Base-by-base conservation (phyloP, 1,140 invertebrate species). In the Theocolax elegans region DNA sequence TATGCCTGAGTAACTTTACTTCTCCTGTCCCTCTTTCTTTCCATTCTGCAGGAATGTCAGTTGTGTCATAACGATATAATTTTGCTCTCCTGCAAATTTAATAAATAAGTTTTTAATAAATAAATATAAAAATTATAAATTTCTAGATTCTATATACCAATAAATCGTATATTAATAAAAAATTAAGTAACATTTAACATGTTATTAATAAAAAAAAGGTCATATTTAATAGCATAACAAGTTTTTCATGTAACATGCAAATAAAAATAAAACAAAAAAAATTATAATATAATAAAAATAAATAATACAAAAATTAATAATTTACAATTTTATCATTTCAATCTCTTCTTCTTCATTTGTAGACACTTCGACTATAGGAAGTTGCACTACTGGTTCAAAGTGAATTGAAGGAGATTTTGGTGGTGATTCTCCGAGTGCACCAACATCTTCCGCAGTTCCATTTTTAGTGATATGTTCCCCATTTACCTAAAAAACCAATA, bases 21-120 rank as follows among this genome's bases (percentile, higher is more conserved):
- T 94, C 92, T 29, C 94, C 94, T 12, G 92, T 94, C 4, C 94
- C 94, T 66, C 94, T 81, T 83, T 95, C 94, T 86, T 95, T 96
- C 90, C 90, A 92, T 79, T 91, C 89, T 17, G 86, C 84, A 8
- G 90, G 89, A 38, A 83, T 84, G 48, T 75, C 84, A 17, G 78
- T 80, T 15, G 83, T 81, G 75, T 91, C 90, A 76, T 88, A 91
- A 40, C 91, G 83, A 76, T 89, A 91, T 9, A 92, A 77, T 75
- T 91, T 91, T 9, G 91, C 90, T 78, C 91, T 87, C 74, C 90
- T 91, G 67, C 21, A 80, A 83, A 70, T 63, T 58, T 58, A 53
- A n/a, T n/a, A n/a, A n/a, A n/a, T n/a, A 72, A 58, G 65, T 35
- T 35, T 35, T 6, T 10, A 35, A 35, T 23, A 40, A 40, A 42